These are phyloP conservation scores for Pseudolaguvia tuberculata DNA, from an alignment of 2,113 vertebrate genomes.

Conservation along the genomic window DNA sequence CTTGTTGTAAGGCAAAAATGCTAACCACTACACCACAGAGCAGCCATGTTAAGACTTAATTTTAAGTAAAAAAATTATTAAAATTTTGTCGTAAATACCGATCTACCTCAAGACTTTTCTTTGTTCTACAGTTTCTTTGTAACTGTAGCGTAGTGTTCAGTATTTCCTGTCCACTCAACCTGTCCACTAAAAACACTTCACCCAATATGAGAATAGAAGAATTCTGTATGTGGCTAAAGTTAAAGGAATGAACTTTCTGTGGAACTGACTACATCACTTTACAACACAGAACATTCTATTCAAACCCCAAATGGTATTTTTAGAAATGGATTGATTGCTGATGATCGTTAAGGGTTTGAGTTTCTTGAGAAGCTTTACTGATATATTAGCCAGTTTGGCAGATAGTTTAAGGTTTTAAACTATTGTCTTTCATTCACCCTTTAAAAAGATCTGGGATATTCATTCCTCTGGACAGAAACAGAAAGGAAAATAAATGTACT, in stretches of 20 bases:
- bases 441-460: neutral
- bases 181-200: neutral
- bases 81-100: too few species aligned
- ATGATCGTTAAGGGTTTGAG: neutral
- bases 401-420: neutral
- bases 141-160: too few species aligned
- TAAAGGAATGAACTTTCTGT: constrained; percentile 1
- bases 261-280: neutral
- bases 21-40: too few species aligned
- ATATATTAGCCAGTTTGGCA: neutral
- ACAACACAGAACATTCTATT: neutral
- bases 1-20: too few species aligned
- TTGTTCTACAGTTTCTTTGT: too few species aligned
- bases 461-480: neutral
- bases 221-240: neutral
- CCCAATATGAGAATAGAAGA: neutral
- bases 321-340: constrained; percentile 1
- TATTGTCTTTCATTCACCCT: neutral
- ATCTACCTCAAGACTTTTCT: too few species aligned
- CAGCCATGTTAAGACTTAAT: too few species aligned
- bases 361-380: constrained; percentile 2
- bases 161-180: neutral
- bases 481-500: neutral
- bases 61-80: too few species aligned
- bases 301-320: neutral